These are phyloP conservation scores for Manis javanica DNA, from an alignment of 2,797 vertebrate species.

Conservation along the genomic window DNA sequence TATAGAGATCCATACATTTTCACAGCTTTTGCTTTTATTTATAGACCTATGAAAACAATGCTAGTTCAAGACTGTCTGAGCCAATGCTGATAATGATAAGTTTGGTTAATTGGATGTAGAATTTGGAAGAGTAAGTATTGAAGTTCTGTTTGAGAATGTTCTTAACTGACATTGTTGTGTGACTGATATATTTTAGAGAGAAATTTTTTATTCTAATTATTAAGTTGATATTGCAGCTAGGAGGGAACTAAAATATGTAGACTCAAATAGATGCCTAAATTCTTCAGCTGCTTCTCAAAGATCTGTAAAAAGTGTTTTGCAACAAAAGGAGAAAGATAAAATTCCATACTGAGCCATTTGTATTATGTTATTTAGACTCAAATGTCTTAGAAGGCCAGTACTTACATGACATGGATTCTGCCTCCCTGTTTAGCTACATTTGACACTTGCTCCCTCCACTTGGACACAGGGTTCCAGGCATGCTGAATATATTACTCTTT, in stretches of 20 bases:
- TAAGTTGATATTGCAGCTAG: background rate
- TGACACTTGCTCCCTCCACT: background rate
- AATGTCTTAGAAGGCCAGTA: background rate
- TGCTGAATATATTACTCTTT: background rate
- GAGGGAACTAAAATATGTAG: background rate
- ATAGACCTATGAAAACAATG: background rate
- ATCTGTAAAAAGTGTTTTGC: background rate
- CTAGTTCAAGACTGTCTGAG: background rate
- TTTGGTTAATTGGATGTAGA: background rate
- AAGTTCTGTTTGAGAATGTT: background rate
- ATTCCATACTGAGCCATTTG: background rate
- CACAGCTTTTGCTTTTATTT: background rate
- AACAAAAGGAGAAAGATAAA: background rate
- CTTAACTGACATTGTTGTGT: background rate
- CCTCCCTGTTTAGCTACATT: background rate
- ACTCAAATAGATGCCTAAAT: background rate
- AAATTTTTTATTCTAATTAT: background rate
- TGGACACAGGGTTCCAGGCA: background rate
- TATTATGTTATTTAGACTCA: background rate
- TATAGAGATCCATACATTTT: background rate
- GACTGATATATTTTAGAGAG: background rate
- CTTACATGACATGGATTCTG: background rate
- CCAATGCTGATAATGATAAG: background rate
- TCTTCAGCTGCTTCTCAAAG: background rate
- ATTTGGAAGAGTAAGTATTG: background rate